A percentile compares a stretch with the other conserved stretches of the same genome.
These are phyloP conservation scores for Allobates femoralis DNA, from an alignment of 2,797 vertebrate genomes.

Conservation along the genomic window DNA sequence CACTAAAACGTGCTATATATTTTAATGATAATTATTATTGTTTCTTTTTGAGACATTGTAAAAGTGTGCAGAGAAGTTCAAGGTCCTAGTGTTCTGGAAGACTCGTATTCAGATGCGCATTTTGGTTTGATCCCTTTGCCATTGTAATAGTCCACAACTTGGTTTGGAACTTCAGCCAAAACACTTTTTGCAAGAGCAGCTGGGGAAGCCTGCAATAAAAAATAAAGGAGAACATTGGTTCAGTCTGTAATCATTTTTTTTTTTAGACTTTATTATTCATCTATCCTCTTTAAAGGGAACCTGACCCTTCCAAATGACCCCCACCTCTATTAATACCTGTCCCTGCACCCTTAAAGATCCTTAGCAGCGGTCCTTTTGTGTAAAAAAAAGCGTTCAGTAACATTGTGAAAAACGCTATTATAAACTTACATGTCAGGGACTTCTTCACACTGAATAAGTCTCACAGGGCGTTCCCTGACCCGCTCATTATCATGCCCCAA, in stretches of 20 bases:
- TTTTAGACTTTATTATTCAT: background rate
- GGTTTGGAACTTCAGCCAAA: constrained; percentile 98
- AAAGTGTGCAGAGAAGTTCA: constrained; percentile 78
- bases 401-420: too few species aligned
- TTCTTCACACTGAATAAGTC: too few species aligned
- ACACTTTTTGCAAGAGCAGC: constrained; percentile 98
- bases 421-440: too few species aligned
- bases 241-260: background rate
- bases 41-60: constrained; percentile 70
- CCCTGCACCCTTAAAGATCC: too few species aligned
- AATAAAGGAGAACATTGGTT: background rate
- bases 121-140: constrained; percentile 98
- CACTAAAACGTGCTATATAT: constrained; percentile 80
- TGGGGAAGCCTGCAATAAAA: constrained; percentile 87
- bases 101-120: constrained; percentile 93
- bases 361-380: too few species aligned
- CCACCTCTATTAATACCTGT: too few species aligned
- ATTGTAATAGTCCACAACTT: constrained; percentile 99
- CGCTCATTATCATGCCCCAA: too few species aligned
- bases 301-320: too few species aligned
- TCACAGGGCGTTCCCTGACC: too few species aligned
- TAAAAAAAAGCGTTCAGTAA: too few species aligned
- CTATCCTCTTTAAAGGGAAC: too few species aligned
- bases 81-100: constrained; percentile 93
- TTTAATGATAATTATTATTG: constrained; percentile 67